Evolutionary conservation across 2,113 vertebrate species (phyloP).

Genomic region (Brachyistius frenatus): DNA sequence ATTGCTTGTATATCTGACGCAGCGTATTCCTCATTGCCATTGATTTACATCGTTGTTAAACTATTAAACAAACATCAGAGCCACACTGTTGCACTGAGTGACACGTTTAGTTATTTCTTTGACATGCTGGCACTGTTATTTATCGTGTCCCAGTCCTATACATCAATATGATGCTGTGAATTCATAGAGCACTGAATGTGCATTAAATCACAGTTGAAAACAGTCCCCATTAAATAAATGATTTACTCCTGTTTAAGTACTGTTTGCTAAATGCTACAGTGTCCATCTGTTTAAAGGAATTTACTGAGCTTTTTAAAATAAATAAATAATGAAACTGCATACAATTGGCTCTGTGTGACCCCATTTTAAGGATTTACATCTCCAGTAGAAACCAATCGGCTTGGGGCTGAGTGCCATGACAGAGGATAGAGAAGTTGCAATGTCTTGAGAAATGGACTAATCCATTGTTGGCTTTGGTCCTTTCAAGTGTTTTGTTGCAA

Average conservation of each 20-base stretch:
- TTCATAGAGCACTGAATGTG: background rate
- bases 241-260: background rate
- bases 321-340: background rate
- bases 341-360: background rate
- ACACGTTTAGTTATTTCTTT: background rate
- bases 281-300: constrained; percentile 1
- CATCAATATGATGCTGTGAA: background rate
- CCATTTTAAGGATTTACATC: constrained; percentile 20
- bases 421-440: background rate
- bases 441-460: constrained; percentile 5
- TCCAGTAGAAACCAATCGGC: background rate
- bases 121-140: background rate
- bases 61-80: too few species aligned
- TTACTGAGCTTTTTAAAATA: background rate
- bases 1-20: too few species aligned
- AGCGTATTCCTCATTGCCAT: too few species aligned
- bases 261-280: background rate
- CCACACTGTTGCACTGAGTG: too few species aligned
- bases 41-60: too few species aligned
- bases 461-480: background rate
- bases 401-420: background rate
- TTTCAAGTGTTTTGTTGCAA: background rate
- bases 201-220: background rate
- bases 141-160: background rate
- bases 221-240: background rate